Percentiles rank a stretch among this genome's conserved stretches.
These are phyloP conservation scores for Gasterosteus aculeatus DNA, from an alignment of 2,113 vertebrate genomes.

Conservation along the genomic window DNA sequence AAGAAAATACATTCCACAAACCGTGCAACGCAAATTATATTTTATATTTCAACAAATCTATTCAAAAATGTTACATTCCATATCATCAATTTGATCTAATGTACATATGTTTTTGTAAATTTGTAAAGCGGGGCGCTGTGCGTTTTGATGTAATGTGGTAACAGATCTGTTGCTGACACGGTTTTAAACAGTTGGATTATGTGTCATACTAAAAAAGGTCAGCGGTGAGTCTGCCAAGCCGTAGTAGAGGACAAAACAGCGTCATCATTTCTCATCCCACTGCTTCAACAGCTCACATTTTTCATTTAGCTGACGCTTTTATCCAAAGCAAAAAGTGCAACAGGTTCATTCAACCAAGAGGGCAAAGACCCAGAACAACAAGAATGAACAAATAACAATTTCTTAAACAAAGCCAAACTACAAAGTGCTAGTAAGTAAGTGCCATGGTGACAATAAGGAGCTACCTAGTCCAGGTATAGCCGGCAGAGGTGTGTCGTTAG, in stretches of 20 bases:
- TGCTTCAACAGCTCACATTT: constrained; percentile 2
- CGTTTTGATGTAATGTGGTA: constrained; percentile 49
- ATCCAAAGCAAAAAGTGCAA: no score
- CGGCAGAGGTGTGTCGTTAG: no score
- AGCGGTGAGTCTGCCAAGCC: constrained; percentile 1
- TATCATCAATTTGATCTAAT: not conserved
- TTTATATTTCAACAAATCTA: not conserved
- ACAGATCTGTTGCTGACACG: constrained; percentile 56
- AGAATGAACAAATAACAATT: no score
- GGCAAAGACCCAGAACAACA: no score
- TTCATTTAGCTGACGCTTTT: no score
- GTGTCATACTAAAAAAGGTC: constrained; percentile 54
- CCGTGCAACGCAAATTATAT: not conserved
- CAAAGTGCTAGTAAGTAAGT: no score
- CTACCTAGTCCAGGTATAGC: no score
- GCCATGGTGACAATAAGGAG: no score
- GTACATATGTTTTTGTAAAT: not conserved
- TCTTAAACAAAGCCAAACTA: no score
- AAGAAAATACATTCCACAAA: constrained; percentile 5
- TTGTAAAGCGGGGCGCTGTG: not conserved
- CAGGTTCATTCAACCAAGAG: no score
- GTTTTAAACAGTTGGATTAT: constrained; percentile 43
- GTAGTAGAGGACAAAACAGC: constrained; percentile 21
- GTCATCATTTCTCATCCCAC: constrained; percentile 26
- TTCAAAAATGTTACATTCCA: not conserved